Percentiles rank a stretch among this genome's conserved stretches.
These are phyloP conservation scores for Megaustenia siamemsis DNA, from an alignment of 2,888 invertebrate species.

Conservation along the genomic window DNA sequence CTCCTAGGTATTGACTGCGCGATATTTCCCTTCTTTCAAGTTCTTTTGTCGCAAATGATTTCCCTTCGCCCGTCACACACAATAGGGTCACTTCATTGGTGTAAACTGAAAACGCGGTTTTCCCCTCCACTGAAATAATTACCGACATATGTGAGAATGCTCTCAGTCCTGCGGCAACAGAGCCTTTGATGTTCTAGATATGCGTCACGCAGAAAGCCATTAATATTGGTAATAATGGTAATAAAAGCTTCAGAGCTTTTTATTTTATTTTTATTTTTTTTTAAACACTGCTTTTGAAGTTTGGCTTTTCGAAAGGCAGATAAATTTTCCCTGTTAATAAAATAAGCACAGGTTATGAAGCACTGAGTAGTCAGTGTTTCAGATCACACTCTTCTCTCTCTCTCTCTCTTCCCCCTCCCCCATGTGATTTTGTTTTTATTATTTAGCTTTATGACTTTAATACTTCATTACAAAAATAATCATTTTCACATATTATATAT, in stretches of 20 bases:
- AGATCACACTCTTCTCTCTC: too few relatives aligned
- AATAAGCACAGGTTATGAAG: too few relatives aligned
- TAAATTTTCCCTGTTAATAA: too few relatives aligned
- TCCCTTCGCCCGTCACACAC: background rate
- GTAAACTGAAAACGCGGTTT: background rate
- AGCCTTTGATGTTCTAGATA: conserved; percentile 33
- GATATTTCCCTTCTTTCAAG: background rate
- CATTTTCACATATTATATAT: too few relatives aligned
- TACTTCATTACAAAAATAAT: too few relatives aligned
- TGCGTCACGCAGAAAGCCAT: background rate
- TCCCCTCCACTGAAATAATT: conserved; percentile 5
- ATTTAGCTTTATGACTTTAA: too few relatives aligned
- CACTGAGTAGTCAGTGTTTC: too few relatives aligned
- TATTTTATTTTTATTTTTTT: too few relatives aligned
- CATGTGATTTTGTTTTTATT: too few relatives aligned
- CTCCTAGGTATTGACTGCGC: background rate
- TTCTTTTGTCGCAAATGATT: background rate
- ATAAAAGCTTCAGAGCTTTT: conserved; percentile 26
- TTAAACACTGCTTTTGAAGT: background rate
- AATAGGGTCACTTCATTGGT: conserved; percentile 5
- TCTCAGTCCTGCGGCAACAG: background rate
- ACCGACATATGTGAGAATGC: background rate
- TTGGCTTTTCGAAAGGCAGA: too few relatives aligned
- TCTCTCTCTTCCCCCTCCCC: too few relatives aligned
- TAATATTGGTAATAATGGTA: conserved; percentile 9